Conservation (phyloP, 2,888 invertebrate genomes). For the Steinernema carpocapsae region DNA sequence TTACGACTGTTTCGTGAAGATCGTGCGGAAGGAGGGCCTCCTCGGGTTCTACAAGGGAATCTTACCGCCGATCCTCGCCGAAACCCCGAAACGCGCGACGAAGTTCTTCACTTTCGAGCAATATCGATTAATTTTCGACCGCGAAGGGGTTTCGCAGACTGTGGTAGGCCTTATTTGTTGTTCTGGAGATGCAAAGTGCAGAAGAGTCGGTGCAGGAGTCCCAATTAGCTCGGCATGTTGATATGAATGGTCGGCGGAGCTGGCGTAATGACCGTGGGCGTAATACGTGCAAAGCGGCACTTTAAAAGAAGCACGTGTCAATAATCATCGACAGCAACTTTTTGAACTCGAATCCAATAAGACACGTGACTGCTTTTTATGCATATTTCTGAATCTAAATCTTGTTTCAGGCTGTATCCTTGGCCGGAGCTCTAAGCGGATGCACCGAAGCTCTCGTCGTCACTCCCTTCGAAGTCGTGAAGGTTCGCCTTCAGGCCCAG, state of each 20-base stretch:
- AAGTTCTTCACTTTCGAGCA: slow-evolving; percentile 94
- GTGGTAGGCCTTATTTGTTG: slow-evolving; percentile 42
- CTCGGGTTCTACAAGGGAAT: slow-evolving; percentile 77
- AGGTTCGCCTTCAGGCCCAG: slow-evolving; percentile 74
- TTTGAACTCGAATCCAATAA: too few species aligned
- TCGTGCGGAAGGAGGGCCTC: slow-evolving; percentile 83
- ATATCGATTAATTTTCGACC: slow-evolving; percentile 82
- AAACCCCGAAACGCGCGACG: slow-evolving; percentile 90
- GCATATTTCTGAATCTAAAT: neutral
- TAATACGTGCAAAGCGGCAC: too few species aligned
- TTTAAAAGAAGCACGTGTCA: too few species aligned
- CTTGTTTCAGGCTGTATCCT: slow-evolving; percentile 79
- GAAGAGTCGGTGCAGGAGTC: too few species aligned
- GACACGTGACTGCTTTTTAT: neutral
- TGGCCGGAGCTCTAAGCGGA: slow-evolving; percentile 87
- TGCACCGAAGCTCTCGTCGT: slow-evolving; percentile 86
- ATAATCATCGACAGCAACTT: too few species aligned
- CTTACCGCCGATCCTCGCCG: slow-evolving; percentile 87
- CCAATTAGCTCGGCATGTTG: too few species aligned
- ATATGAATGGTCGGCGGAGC: too few species aligned
- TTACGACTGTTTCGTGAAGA: slow-evolving; percentile 85
- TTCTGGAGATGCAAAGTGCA: neutral
- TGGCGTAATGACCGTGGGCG: too few species aligned
- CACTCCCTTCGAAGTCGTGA: slow-evolving; percentile 93
- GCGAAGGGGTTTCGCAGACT: slow-evolving; percentile 69